These are phyloP conservation scores for Colletes gigas DNA, from an alignment of 1,140 invertebrate species.

Conservation along the genomic window DNA sequence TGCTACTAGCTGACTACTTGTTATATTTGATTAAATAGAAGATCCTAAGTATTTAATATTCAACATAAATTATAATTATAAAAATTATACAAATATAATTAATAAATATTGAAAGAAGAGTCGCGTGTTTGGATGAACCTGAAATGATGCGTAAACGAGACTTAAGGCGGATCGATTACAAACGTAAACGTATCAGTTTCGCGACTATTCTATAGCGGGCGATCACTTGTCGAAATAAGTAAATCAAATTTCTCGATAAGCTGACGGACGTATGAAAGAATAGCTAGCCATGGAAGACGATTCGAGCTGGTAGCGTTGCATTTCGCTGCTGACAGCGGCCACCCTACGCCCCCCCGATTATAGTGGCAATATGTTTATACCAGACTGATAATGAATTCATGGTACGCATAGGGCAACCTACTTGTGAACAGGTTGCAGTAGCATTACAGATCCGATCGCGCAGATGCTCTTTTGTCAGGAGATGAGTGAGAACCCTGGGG, in stretches of 20 bases:
- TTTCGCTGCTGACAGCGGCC: constrained; percentile 65
- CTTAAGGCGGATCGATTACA: no score
- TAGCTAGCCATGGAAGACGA: constrained; percentile 41
- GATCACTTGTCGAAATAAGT: constrained; percentile 8
- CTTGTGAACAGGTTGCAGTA: constrained; percentile 74
- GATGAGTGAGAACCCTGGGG: constrained; percentile 73
- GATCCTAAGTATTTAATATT: no score
- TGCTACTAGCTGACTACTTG: no score
- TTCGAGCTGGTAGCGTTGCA: constrained; percentile 31
- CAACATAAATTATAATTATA: no score
- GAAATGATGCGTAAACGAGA: no score
- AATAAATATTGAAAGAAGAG: no score
- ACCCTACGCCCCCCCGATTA: constrained; percentile 17
- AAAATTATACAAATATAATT: no score
- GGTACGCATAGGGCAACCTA: constrained; percentile 65
- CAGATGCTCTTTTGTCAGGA: constrained; percentile 80
- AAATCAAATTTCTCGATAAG: constrained; percentile 37
- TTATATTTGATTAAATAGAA: no score
- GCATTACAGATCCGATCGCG: constrained; percentile 71
- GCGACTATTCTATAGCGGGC: no score
- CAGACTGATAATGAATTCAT: constrained; percentile 80
- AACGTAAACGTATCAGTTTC: no score
- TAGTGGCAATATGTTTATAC: constrained; percentile 80
- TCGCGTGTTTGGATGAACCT: no score
- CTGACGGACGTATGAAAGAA: constrained; percentile 51